These are phyloP conservation scores for Drosophila stalkeri DNA, from an alignment of 2,888 invertebrate species.

Conservation along the genomic window DNA sequence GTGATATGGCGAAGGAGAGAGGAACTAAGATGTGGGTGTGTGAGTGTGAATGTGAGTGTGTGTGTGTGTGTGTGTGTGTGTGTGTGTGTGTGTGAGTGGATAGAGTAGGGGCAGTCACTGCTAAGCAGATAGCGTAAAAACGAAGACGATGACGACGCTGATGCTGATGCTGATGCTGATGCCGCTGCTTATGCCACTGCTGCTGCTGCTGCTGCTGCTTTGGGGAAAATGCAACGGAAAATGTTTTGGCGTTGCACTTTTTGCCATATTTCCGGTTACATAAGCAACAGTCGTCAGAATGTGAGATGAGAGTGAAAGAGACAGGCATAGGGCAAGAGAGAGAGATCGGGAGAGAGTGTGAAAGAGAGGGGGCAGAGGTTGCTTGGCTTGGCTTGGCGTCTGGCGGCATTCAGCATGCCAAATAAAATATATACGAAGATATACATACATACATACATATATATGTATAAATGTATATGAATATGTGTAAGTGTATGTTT, in stretches of 20 bases:
- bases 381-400: conserved; percentile 8
- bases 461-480: conserved; percentile 6
- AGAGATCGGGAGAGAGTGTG: not conserved
- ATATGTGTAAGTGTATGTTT: conserved; percentile 18
- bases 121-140: conserved; percentile 40
- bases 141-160: conserved; percentile 21
- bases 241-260: conserved; percentile 81
- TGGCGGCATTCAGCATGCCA: conserved; percentile 44
- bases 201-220: conserved; percentile 13
- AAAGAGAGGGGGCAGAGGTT: not conserved
- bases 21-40: not conserved
- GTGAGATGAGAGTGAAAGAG: not conserved
- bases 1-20: not conserved
- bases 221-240: conserved; percentile 71
- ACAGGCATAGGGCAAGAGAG: not conserved
- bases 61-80: not conserved
- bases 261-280: conserved; percentile 80
- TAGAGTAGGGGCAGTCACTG: conserved; percentile 24
- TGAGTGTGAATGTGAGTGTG: not conserved
- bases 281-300: conserved; percentile 65
- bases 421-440: conserved; percentile 10
- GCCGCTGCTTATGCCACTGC: conserved; percentile 12
- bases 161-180: conserved; percentile 2
- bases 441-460: conserved; percentile 2
- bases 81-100: not conserved